Conservation (phyloP, 2,888 invertebrate species). For the Ligdia adustata region DNA sequence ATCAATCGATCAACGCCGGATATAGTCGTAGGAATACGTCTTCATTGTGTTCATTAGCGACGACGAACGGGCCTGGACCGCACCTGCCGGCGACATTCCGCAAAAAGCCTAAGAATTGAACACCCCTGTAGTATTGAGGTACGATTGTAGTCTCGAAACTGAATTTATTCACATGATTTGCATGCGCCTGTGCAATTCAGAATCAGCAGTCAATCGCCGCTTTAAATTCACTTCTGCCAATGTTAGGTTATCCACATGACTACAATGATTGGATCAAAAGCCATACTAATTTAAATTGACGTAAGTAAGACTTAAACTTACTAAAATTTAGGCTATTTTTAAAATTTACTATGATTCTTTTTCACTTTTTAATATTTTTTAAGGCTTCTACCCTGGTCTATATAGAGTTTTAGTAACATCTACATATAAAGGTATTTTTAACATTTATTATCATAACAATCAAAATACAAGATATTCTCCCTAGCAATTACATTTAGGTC, state of each 20-base stretch:
- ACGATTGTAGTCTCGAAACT: conserved; percentile 28
- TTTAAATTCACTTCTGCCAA: no score
- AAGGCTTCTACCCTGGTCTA: no score
- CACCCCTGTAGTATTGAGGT: conserved; percentile 46
- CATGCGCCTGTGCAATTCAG: conserved; percentile 17
- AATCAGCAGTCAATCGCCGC: no score
- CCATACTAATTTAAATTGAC: no score
- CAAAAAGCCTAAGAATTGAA: conserved; percentile 62
- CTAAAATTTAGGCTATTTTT: no score
- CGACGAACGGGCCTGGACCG: conserved; percentile 54
- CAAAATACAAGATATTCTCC: not conserved
- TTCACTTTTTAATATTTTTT: no score
- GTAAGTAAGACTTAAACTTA: no score
- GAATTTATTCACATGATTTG: conserved; percentile 30
- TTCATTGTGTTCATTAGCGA: conserved; percentile 84
- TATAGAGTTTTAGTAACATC: no score
- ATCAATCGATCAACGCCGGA: conserved; percentile 85
- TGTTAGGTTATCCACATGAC: no score
- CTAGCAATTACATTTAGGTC: not conserved
- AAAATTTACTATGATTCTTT: no score
- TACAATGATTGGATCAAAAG: no score
- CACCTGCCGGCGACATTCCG: conserved; percentile 78
- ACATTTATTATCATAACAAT: not conserved
- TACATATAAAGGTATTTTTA: no score
- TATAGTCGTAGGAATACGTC: conserved; percentile 79